Evolutionary conservation across 2,113 vertebrate genomes (phyloP), one percentile per base, ranked within the genome.

Genomic region (Mesitornis unicolor): DNA sequence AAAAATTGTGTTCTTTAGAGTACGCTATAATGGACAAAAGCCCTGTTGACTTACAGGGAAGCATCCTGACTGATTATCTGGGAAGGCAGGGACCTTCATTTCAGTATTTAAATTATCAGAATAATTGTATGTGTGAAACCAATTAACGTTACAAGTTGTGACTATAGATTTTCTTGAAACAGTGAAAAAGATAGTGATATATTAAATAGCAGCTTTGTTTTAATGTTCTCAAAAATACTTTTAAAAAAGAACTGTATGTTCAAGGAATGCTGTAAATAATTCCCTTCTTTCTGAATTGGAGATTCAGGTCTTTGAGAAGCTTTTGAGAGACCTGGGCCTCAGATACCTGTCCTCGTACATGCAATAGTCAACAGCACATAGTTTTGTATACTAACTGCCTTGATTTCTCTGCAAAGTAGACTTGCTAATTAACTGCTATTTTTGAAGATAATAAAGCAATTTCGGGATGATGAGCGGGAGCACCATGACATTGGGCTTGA

Each of bases 401-500:
- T 28, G 50, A 31, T n/a, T 82, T 60, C 29, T 81, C 38, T 89
- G 60, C 47, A 13, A 6, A 54, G 51, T 3, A 33, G 24, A 9
- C 28, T 60, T 76, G 24, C 26, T 69, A 33, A 50, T 53, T 50
- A 87, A 33, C 67, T 69, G 21, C 63, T 87, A 0, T 53, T 90
- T 54, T 80, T 57, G 28, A 63, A 99, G 99, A 42, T 99, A 17
- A 99, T 99, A 95, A 99, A 99, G 76, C 98, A 99, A 28, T 99
- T 99, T 92, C 98, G 99, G 69, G 99, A 99, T 43, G 99, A 99
- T 3, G 99, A 99, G 61, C 96, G 98, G 92, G 99, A 99, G 47
- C 99, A 99, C 97, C 99, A 99, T 11, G 99, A 99, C 91, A 98
- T 97, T 8, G 99, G 99, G 56, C 86, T 99, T 13, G 98, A 98